Percentiles rank a stretch among this genome's conserved stretches.
phyloP scores from a whole-genome alignment of 1,140 invertebrate species.

The Drosophila baimaii region DNA sequence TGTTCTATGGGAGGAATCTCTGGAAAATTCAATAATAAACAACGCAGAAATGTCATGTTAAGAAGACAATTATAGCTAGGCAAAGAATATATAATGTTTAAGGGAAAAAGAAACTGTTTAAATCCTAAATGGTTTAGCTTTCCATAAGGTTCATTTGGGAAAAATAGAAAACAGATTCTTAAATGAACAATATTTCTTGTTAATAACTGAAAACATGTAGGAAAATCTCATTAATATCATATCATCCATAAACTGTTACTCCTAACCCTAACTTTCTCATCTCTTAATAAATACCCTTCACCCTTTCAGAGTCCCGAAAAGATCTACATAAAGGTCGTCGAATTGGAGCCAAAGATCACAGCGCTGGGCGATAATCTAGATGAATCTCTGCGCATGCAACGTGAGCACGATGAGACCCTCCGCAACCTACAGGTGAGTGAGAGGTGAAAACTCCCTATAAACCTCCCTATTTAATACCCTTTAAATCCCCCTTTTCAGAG shows the following conservation, averaged over 20 bases:
- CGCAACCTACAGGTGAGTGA: constrained; percentile 90
- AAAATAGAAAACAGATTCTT: neutral
- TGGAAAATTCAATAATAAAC: constrained; percentile 7
- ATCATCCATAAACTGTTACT: neutral
- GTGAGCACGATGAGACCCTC: constrained; percentile 93
- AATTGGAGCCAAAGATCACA: constrained; percentile 93
- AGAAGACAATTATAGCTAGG: too few relatives aligned
- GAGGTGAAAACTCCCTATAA: accelerated
- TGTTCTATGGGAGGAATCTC: neutral
- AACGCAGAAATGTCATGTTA: neutral
- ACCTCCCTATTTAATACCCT: neutral
- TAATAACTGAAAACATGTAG: neutral
- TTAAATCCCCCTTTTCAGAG: constrained; percentile 86
- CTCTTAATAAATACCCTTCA: constrained; percentile 23
- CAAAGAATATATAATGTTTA: neutral
- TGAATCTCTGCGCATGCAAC: constrained; percentile 90
- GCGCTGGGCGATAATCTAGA: constrained; percentile 91
- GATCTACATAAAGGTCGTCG: constrained; percentile 93
- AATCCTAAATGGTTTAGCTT: neutral
- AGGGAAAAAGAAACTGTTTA: neutral
- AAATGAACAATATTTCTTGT: neutral
- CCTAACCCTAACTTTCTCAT: neutral
- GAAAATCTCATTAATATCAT: neutral
- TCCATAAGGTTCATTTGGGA: neutral
- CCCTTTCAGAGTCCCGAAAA: constrained; percentile 91